Conservation (phyloP, 2,888 invertebrate genomes). For the Scaptomyza tumidula region DNA sequence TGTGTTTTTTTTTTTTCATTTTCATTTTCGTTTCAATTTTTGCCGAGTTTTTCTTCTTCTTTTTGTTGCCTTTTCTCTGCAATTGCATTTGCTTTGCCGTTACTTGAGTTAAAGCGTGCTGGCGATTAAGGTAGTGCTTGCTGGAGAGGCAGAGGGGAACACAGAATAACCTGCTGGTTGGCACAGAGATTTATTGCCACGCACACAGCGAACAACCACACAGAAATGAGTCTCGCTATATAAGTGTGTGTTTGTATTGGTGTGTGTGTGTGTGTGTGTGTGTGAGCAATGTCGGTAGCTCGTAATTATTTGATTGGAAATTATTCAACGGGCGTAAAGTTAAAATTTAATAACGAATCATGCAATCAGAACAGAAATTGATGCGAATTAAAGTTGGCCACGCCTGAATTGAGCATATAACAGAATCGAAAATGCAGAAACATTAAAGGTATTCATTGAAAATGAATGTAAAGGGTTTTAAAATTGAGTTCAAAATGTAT, state of each 20-base stretch:
- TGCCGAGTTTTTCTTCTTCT: background rate
- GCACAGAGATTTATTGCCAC: conserved; percentile 63
- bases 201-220: conserved; percentile 46
- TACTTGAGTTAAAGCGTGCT: conserved; percentile 62
- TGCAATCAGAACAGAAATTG: conserved; percentile 51
- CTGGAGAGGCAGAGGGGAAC: no score
- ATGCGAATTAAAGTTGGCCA: conserved; percentile 35
- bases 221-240: conserved; percentile 5
- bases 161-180: conserved; percentile 48
- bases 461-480: no score
- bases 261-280: conserved; percentile 18
- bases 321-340: conserved; percentile 66
- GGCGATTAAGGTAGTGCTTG: conserved; percentile 44
- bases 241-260: no score
- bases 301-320: conserved; percentile 73
- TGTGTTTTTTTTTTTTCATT: conserved; percentile 9
- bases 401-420: conserved; percentile 2
- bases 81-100: conserved; percentile 66
- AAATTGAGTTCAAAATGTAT: no score
- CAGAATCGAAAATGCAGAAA: background rate
- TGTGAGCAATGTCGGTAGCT: conserved; percentile 45
- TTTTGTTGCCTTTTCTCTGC: conserved; percentile 24
- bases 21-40: conserved; percentile 3
- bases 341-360: conserved; percentile 63
- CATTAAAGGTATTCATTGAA: conserved; percentile 19